A percentile compares a stretch with the other conserved stretches of the same genome.
phyloP scores from a whole-genome alignment of 1,140 invertebrate species.

The Eciton burchellii region DNA sequence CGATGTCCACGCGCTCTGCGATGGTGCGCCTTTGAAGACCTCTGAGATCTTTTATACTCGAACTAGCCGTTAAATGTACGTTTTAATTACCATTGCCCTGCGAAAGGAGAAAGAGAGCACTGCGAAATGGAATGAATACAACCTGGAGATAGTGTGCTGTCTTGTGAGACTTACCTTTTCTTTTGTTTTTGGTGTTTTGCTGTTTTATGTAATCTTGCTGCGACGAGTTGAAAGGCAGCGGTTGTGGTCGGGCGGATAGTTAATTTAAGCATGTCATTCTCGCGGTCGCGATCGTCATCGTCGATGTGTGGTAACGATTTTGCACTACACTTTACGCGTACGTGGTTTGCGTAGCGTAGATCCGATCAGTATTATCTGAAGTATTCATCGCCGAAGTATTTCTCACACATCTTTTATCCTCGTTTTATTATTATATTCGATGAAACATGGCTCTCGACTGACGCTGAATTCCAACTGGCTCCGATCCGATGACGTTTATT shows the following conservation, averaged over 20 bases:
- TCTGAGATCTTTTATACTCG: slow-evolving; percentile 23
- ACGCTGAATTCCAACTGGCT: background rate
- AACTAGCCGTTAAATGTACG: background rate
- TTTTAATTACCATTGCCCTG: slow-evolving; percentile 6
- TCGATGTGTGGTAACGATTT: background rate
- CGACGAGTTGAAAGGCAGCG: slow-evolving; percentile 12
- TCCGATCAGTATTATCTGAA: slow-evolving; percentile 19
- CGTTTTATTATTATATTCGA: background rate
- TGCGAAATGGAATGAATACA: background rate
- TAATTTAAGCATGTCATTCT: slow-evolving; percentile 10
- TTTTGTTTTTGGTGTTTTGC: background rate
- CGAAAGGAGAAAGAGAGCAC: background rate
- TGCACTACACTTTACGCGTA: background rate
- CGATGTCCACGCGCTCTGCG: background rate
- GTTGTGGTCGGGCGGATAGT: background rate
- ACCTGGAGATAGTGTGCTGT: background rate
- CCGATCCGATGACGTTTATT: background rate
- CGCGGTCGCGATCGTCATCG: too few species aligned
- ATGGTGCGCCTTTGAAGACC: slow-evolving; percentile 5
- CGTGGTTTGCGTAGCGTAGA: background rate
- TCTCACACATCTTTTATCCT: background rate
- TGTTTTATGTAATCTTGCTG: background rate
- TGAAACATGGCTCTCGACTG: background rate
- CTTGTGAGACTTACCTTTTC: slow-evolving; percentile 4
- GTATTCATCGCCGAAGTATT: slow-evolving; percentile 27